These are phyloP conservation scores for Nasonia giraulti DNA, from an alignment of 1,140 invertebrate species.

Conservation along the genomic window DNA sequence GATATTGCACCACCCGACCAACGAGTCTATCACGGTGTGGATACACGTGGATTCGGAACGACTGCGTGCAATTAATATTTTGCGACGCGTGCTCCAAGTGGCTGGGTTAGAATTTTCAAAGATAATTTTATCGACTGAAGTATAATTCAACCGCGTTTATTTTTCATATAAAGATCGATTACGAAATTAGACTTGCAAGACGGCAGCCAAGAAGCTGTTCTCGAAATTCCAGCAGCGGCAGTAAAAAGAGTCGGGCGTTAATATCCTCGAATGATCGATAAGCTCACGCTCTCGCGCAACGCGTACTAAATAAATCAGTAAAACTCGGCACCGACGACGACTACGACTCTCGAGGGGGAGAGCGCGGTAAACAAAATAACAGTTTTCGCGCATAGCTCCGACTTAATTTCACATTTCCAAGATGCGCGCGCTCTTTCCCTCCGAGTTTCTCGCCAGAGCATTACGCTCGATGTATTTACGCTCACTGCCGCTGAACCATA, in stretches of 20 bases:
- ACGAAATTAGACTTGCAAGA: too few species aligned
- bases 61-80: not conserved
- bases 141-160: too few species aligned
- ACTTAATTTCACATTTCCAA: conserved; percentile 1
- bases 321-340: too few species aligned
- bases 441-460: not conserved
- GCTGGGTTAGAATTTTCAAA: too few species aligned
- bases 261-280: not conserved
- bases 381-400: not conserved
- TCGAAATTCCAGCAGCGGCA: not conserved
- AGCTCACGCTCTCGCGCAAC: not conserved
- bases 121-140: too few species aligned
- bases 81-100: too few species aligned
- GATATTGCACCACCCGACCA: not conserved
- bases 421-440: not conserved
- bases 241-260: not conserved
- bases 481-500: not conserved
- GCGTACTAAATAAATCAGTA: too few species aligned
- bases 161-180: too few species aligned
- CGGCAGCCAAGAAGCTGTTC: not conserved
- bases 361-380: not conserved
- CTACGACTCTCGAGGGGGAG: too few species aligned
- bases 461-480: not conserved
- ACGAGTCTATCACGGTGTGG: not conserved
- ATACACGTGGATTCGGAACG: not conserved